Evolutionary conservation across 2,888 invertebrate species (phyloP).

Genomic region (Thymelicus lineola): DNA sequence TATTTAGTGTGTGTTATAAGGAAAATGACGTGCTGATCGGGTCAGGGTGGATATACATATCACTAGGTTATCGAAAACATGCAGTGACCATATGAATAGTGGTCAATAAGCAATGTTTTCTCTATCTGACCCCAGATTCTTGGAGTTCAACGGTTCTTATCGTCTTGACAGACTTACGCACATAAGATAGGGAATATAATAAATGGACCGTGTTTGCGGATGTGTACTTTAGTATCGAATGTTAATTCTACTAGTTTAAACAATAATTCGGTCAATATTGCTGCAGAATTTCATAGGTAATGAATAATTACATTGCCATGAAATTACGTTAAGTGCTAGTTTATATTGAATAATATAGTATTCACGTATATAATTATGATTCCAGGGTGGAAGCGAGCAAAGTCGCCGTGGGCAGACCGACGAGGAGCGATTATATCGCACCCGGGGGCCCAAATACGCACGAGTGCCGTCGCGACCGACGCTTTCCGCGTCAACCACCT

Average conservation of each 20-base stretch:
- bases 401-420: conserved; percentile 73
- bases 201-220: conserved; percentile 78
- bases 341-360: neutral
- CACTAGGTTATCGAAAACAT: conserved; percentile 75
- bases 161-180: conserved; percentile 68
- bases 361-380: conserved; percentile 46
- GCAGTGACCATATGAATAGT: conserved; percentile 67
- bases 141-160: conserved; percentile 69
- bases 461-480: conserved; percentile 80
- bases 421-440: conserved; percentile 74
- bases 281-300: neutral
- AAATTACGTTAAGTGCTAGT: neutral
- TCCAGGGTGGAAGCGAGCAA: conserved; percentile 78
- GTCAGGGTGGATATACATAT: conserved; percentile 64
- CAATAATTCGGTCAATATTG: conserved; percentile 38
- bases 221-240: conserved; percentile 67
- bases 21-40: conserved; percentile 55
- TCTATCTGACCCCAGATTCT: conserved; percentile 70
- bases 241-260: conserved; percentile 55
- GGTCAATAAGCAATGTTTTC: conserved; percentile 74
- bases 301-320: conserved; percentile 21
- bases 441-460: conserved; percentile 77
- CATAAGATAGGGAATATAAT: conserved; percentile 79
- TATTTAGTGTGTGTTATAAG: conserved; percentile 44
- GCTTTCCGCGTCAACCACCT: conserved; percentile 85